Conservation (phyloP, 2,888 invertebrate species). For the Polydrusus cervinus region DNA sequence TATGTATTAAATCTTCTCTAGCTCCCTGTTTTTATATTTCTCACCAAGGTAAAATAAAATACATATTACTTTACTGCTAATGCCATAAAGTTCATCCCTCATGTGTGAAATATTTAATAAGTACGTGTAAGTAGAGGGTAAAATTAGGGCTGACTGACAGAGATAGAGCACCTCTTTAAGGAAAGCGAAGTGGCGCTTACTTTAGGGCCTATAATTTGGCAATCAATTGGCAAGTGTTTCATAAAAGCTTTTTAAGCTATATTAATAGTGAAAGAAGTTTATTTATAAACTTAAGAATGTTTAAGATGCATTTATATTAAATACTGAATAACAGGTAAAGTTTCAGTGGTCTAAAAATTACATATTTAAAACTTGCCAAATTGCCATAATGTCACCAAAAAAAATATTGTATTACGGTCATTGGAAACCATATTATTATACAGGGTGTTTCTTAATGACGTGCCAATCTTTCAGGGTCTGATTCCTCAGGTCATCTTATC, state of each 20-base stretch:
- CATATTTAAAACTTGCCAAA: too few species aligned
- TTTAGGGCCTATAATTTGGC: background rate
- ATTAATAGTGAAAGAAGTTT: background rate
- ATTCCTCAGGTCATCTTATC: too few species aligned
- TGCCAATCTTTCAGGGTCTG: too few species aligned
- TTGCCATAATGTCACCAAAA: too few species aligned
- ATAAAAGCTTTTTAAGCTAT: background rate
- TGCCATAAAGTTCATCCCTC: background rate
- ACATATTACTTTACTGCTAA: constrained; percentile 1
- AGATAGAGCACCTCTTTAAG: constrained; percentile 5
- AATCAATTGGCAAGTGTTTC: constrained; percentile 1
- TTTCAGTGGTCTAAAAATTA: too few species aligned
- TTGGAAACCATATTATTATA: too few species aligned
- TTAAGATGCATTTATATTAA: too few species aligned
- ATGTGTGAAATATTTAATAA: constrained; percentile 5
- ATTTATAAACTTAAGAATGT: background rate
- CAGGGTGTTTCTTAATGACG: too few species aligned
- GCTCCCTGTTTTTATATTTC: too few species aligned
- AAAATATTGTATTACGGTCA: too few species aligned
- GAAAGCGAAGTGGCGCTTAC: background rate
- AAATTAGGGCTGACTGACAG: constrained; percentile 1
- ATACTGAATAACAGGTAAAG: too few species aligned
- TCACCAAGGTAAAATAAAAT: background rate
- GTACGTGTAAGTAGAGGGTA: background rate
- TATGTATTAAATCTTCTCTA: too few species aligned